phyloP scores from a whole-genome alignment of 2,113 vertebrate species.

The Rattus rattus region DNA sequence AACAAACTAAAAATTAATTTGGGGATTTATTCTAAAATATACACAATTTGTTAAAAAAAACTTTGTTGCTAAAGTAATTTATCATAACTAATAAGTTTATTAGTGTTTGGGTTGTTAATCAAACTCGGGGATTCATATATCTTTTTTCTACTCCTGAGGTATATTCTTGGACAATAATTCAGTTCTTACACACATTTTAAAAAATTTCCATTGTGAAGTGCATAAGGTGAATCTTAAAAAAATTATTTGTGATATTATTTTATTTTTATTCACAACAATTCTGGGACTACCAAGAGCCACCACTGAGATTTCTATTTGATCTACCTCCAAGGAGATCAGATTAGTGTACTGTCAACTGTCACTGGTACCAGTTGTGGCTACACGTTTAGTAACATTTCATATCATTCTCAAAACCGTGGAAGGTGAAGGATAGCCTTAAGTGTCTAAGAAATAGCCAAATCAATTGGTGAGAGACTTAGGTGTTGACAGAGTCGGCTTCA shows the following conservation, averaged over 20 bases:
- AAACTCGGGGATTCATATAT: neutral
- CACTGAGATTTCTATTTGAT: slow-evolving; percentile 44
- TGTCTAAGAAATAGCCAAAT: neutral
- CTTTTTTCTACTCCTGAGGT: neutral
- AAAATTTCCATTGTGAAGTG: neutral
- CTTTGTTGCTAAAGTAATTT: neutral
- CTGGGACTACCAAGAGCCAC: neutral
- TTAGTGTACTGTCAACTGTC: slow-evolving; percentile 17
- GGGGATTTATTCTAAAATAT: neutral
- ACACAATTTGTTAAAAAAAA: neutral
- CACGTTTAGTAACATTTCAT: neutral
- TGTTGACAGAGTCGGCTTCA: slow-evolving; percentile 10
- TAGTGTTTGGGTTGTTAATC: neutral
- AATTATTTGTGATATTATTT: neutral
- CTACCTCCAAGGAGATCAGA: slow-evolving; percentile 34
- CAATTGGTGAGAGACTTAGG: neutral
- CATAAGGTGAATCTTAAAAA: neutral
- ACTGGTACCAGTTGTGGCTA: neutral
- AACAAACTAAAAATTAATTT: neutral
- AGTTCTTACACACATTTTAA: neutral
- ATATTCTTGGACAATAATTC: neutral
- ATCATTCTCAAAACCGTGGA: neutral
- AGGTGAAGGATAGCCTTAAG: neutral
- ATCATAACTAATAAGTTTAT: neutral
- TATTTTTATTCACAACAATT: slow-evolving; percentile 13